phyloP scores from a whole-genome alignment of 2,113 vertebrate species.

The Heterotilapia buettikoferi region DNA sequence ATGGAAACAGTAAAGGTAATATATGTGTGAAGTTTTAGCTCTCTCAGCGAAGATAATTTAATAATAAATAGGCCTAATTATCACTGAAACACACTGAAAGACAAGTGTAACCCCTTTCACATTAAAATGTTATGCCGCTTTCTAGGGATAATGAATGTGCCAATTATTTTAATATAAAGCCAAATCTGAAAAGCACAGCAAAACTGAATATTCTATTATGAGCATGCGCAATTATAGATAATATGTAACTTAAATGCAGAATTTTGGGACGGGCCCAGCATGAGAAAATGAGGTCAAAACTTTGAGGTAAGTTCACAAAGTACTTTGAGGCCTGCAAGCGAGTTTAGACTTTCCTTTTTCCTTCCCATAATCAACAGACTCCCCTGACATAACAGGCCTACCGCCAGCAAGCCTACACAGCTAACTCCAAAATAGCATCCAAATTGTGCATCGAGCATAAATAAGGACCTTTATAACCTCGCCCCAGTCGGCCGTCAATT shows the following conservation, averaged over 20 bases:
- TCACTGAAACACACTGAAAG: background rate
- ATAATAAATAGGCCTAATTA: slow-evolving; percentile 4
- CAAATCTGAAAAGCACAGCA: slow-evolving; percentile 8
- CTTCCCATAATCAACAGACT: background rate
- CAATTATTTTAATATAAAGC: background rate
- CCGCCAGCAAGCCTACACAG: slow-evolving; percentile 32
- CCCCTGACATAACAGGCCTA: slow-evolving; percentile 18
- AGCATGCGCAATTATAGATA: slow-evolving; percentile 17
- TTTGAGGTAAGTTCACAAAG: slow-evolving; percentile 28
- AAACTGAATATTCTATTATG: slow-evolving; percentile 9
- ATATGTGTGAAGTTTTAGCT: background rate
- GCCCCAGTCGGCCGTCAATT: slow-evolving; percentile 43
- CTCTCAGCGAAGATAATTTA: background rate
- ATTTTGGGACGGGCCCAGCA: slow-evolving; percentile 2
- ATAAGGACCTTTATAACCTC: slow-evolving; percentile 34
- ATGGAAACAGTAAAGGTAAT: background rate
- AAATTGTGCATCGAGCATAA: slow-evolving; percentile 47
- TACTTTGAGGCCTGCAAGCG: slow-evolving; percentile 17
- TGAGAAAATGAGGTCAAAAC: slow-evolving; percentile 6
- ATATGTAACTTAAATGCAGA: background rate
- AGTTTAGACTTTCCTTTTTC: slow-evolving; percentile 1
- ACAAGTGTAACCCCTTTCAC: background rate
- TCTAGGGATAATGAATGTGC: background rate
- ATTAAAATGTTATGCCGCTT: background rate
- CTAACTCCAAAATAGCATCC: slow-evolving; percentile 27